Conservation (phyloP, 2,888 invertebrate species). For the Aporophyla lueneburgensis region DNA sequence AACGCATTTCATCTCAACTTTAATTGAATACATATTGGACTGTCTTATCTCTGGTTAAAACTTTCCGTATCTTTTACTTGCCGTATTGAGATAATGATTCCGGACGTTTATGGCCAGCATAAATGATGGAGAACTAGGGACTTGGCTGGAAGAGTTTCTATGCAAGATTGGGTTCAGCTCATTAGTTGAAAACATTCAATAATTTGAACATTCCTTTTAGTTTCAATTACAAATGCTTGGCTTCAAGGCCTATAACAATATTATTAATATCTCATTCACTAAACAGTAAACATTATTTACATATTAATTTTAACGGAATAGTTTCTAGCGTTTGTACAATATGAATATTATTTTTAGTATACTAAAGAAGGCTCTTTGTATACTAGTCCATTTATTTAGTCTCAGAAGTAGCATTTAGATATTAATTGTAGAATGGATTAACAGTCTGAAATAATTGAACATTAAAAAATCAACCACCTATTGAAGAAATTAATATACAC, state of each 20-base stretch:
- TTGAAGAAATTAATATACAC: neutral
- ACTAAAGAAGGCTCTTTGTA: constrained; percentile 20
- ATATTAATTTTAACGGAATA: constrained; percentile 40
- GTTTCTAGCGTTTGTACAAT: constrained; percentile 37
- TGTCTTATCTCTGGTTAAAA: neutral
- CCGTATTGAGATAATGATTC: neutral
- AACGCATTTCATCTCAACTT: too few relatives aligned
- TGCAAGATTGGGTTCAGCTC: neutral
- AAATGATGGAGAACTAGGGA: neutral
- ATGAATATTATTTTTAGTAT: constrained; percentile 14
- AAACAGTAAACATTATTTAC: constrained; percentile 49
- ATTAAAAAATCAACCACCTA: neutral
- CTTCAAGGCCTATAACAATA: neutral
- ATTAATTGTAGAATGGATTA: neutral
- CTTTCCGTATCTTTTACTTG: too few relatives aligned
- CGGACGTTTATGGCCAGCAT: neutral
- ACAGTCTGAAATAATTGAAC: neutral
- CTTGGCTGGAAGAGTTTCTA: neutral
- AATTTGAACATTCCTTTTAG: neutral
- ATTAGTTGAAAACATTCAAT: neutral
- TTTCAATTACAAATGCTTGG: neutral
- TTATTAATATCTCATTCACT: constrained; percentile 14
- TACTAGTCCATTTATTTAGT: constrained; percentile 1
- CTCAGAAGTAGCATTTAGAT: constrained; percentile 3
- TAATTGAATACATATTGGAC: too few relatives aligned